Evolutionary conservation across 2,888 invertebrate genomes (phyloP), one percentile per base, ranked within the genome.

Genomic region (Cartodere bifasciata): DNA sequence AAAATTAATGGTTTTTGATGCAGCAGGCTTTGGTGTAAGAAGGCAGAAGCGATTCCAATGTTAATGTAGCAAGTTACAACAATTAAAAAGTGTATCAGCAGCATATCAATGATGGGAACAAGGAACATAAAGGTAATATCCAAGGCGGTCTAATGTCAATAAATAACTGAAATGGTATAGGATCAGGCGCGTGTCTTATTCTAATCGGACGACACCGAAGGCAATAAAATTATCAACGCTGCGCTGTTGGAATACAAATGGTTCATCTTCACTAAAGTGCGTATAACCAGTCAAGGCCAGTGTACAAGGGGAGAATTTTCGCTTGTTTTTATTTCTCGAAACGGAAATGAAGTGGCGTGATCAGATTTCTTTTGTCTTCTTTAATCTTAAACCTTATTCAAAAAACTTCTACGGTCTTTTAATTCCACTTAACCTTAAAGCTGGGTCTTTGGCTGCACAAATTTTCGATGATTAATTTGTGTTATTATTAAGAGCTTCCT

Each of bases 211-310:
- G 47, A 47, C 48, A 52, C 50, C 44, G 49, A 50, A 47, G 42
- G 52, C 52, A 52, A 57, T 58, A 58, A 58, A 58, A 58, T 58
- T 58, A 58, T 57, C 55, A 58, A 58, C 57, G 57, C 50, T 44
- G 37, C 46, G 52, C 52, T 45, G 48, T 49, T 49, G 45, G 58
- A 56, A 56, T 58, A 58, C 48, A 52, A 58, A 58, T 56, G 48
- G 55, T 49, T 53, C 56, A 56, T 58, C 55, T 53, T 44, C 42
- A 40, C 43, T 44, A 45, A 46, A 45, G 44, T 48, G 44, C 45
- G 44, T 47, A 32, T 31, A 34, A 36, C 32, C 32, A 36, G 33
- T 27, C 23, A 36, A 29, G 33, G 33, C 28, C 25, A 13, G 33
- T 29, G 28, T 20, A 28, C 13, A 14, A 14, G 32, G 28, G 17